Evolutionary conservation across 2,888 invertebrate genomes (phyloP).

Genomic region (Copidosoma aretas): DNA sequence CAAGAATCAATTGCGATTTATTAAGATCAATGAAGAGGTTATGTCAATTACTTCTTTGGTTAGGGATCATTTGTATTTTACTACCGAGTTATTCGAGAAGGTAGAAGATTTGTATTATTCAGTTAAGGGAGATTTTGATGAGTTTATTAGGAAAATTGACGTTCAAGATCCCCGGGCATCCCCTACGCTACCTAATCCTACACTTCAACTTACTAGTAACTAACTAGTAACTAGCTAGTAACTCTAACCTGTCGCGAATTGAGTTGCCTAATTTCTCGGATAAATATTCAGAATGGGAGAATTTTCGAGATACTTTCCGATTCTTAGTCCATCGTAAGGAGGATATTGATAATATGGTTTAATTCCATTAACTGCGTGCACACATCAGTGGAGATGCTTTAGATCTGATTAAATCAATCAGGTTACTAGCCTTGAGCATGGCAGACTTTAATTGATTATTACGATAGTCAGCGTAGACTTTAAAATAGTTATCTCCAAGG

Average conservation of each 20-base stretch:
- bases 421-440: not conserved
- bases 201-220: no score
- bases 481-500: no score
- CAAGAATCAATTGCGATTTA: not conserved
- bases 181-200: not conserved
- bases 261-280: constrained; percentile 3
- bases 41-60: not conserved
- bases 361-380: not conserved
- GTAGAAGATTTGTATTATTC: not conserved
- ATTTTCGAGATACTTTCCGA: constrained; percentile 2
- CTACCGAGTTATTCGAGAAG: not conserved
- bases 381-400: not conserved
- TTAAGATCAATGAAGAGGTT: not conserved
- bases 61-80: not conserved
- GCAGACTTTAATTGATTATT: not conserved
- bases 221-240: not conserved
- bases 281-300: not conserved
- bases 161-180: not conserved
- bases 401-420: not conserved
- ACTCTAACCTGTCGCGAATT: not conserved
- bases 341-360: not conserved
- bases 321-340: not conserved
- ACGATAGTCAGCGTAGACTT: not conserved
- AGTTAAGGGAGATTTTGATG: not conserved
- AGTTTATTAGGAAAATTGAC: not conserved